phyloP scores from a whole-genome alignment of 2,888 invertebrate genomes.

The Palloptera scutellata region DNA sequence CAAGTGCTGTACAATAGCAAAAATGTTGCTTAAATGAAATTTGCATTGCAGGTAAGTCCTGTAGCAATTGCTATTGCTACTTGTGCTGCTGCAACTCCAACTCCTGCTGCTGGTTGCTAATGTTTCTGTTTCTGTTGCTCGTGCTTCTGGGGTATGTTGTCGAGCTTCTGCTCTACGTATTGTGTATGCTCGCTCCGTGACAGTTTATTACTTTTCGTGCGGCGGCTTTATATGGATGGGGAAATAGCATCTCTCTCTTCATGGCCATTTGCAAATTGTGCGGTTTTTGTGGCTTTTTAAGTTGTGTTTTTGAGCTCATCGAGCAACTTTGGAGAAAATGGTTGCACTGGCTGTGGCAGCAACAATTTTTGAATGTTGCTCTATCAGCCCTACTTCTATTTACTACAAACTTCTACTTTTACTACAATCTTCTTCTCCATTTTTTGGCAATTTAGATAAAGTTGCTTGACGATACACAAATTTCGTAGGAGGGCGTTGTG shows the following conservation, averaged over 20 bases:
- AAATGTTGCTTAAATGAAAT: background rate
- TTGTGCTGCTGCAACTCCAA: background rate
- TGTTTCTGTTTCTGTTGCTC: too few relatives aligned
- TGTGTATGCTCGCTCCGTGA: background rate
- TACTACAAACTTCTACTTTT: background rate
- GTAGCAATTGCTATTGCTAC: slow-evolving; percentile 1
- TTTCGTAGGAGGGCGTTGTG: background rate
- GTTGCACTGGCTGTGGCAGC: background rate
- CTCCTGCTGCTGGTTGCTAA: background rate
- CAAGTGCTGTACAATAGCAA: background rate
- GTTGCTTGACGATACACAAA: slow-evolving; percentile 17
- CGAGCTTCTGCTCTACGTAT: background rate
- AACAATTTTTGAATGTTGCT: background rate
- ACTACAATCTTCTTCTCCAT: background rate
- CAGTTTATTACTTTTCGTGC: slow-evolving; percentile 15
- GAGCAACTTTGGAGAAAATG: background rate
- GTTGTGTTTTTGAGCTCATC: slow-evolving; percentile 1
- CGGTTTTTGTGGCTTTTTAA: slow-evolving; percentile 22
- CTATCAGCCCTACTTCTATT: background rate
- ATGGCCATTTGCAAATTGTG: slow-evolving; percentile 24
- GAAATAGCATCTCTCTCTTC: slow-evolving; percentile 8
- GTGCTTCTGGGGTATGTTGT: background rate
- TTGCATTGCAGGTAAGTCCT: slow-evolving; percentile 25
- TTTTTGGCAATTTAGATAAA: slow-evolving; percentile 26
- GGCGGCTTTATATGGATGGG: too few relatives aligned